Conservation (phyloP, 1,140 invertebrate species). For the Euschistus heros region DNA sequence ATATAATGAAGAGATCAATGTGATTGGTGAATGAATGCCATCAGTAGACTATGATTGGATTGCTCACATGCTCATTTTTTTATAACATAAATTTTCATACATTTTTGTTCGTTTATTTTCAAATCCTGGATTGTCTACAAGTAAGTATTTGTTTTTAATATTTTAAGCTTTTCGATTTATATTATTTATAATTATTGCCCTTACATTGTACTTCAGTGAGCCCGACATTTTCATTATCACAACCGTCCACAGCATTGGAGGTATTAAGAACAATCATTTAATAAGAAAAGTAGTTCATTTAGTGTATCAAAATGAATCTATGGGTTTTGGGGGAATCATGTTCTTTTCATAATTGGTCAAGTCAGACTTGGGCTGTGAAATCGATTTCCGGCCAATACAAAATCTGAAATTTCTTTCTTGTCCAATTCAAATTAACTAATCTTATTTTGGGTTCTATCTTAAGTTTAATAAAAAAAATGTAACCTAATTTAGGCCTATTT, state of each 20-base stretch:
- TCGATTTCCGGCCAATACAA: constrained; percentile 7
- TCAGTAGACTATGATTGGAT: neutral
- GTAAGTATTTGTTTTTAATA: no score
- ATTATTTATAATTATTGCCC: no score
- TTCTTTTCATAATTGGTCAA: neutral
- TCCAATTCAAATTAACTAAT: neutral
- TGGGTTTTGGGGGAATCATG: neutral
- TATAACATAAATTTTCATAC: neutral
- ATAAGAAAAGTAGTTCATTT: neutral
- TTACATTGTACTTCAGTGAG: no score
- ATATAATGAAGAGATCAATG: no score
- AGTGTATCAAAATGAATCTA: neutral
- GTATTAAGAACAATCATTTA: constrained; percentile 12
- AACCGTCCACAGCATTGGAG: constrained; percentile 6
- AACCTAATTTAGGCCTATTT: neutral
- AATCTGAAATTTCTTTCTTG: neutral
- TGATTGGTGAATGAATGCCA: neutral
- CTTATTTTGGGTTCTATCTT: neutral
- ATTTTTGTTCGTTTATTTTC: no score
- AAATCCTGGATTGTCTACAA: no score
- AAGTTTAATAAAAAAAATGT: neutral
- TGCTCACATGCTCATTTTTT: constrained; percentile 4
- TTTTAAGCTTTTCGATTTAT: no score
- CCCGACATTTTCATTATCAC: neutral
- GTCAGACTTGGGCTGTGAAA: constrained; percentile 6